These are phyloP conservation scores for Aporrectodea caliginosa DNA, from an alignment of 1,140 invertebrate species.

Conservation along the genomic window DNA sequence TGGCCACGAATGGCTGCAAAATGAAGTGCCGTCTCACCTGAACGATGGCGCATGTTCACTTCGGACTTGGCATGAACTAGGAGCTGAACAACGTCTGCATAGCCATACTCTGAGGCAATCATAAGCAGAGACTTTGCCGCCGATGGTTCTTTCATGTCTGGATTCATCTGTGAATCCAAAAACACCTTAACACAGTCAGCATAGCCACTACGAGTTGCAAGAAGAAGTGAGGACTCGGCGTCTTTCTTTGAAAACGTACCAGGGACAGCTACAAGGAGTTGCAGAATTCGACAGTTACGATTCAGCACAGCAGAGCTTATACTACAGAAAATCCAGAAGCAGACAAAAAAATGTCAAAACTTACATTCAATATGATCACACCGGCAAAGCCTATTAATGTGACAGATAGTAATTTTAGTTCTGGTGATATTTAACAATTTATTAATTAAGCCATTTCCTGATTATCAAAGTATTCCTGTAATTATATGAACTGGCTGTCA, in stretches of 20 bases:
- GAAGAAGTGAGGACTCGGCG: background rate
- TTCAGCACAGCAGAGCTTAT: background rate
- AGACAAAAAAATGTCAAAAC: background rate
- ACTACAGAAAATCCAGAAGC: no score
- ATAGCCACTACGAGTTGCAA: background rate
- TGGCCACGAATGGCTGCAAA: conserved; percentile 40
- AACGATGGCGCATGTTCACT: conserved; percentile 29
- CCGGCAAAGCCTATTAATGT: no score
- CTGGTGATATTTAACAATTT: no score
- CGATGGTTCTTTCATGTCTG: background rate
- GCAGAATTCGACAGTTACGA: background rate
- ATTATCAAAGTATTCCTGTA: no score
- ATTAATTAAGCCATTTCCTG: no score
- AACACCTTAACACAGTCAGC: background rate
- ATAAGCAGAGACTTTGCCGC: conserved; percentile 15
- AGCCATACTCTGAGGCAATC: conserved; percentile 14
- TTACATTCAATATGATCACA: no score
- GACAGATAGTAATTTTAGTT: no score
- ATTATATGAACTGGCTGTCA: no score
- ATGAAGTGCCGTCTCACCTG: conserved; percentile 42
- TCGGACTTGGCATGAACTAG: background rate
- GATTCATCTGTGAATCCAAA: background rate
- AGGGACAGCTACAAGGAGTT: background rate
- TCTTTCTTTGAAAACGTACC: background rate
- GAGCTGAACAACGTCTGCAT: conserved; percentile 12